A percentile compares a stretch with the other conserved stretches of the same genome.
These are phyloP conservation scores for Zophobas morio DNA, from an alignment of 1,140 invertebrate species.

Conservation along the genomic window DNA sequence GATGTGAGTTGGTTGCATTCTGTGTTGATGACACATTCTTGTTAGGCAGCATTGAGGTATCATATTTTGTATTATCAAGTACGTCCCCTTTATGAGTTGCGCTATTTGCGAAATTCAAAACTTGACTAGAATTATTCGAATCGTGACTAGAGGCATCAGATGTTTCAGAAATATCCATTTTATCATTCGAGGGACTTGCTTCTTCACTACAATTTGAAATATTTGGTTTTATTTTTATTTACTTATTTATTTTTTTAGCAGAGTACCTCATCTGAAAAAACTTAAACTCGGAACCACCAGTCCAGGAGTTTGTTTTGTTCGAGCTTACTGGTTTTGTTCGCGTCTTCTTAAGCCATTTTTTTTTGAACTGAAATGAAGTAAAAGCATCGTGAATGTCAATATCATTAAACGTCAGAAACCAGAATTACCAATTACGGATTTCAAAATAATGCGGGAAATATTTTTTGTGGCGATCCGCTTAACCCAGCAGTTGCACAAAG, in stretches of 20 bases:
- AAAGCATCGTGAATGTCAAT: no score
- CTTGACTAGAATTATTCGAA: constrained; percentile 49
- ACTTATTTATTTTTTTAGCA: neutral
- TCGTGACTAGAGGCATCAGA: constrained; percentile 53
- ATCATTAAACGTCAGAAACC: no score
- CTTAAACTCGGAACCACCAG: no score
- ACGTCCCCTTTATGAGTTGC: constrained; percentile 49
- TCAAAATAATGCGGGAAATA: no score
- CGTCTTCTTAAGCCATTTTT: no score
- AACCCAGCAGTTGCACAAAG: no score
- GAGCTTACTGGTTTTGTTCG: no score
- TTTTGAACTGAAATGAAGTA: no score
- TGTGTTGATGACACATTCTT: constrained; percentile 53
- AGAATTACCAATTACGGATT: no score
- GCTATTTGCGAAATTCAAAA: constrained; percentile 45
- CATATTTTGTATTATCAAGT: constrained; percentile 23
- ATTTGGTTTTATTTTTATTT: neutral
- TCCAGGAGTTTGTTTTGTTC: neutral
- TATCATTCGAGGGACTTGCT: constrained; percentile 53
- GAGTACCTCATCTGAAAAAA: constrained; percentile 47
- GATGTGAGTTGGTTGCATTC: constrained; percentile 66
- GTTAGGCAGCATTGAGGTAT: constrained; percentile 2
- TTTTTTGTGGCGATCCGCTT: no score
- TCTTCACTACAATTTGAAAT: constrained; percentile 39
- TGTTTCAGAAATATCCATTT: constrained; percentile 61